Evolutionary conservation across 2,113 vertebrate species (phyloP).

Genomic region (Colius striatus): DNA sequence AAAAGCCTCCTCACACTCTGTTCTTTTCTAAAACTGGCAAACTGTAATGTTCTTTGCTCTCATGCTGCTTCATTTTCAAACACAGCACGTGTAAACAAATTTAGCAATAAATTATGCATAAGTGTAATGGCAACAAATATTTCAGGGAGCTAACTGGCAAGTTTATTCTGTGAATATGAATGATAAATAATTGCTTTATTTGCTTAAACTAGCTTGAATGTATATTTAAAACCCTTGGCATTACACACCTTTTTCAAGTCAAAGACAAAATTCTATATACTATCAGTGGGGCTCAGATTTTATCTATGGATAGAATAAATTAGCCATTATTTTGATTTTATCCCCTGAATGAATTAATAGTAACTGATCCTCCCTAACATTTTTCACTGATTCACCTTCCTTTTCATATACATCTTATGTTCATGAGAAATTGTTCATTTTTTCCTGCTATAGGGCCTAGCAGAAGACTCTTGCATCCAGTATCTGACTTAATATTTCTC

Average conservation of each 20-base stretch:
- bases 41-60: constrained; percentile 35
- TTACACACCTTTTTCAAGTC: neutral
- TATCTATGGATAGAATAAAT: neutral
- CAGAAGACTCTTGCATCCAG: neutral
- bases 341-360: neutral
- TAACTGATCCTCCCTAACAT: neutral
- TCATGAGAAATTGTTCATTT: neutral
- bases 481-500: neutral
- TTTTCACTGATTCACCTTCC: neutral
- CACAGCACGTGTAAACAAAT: constrained; percentile 51
- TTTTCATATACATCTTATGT: neutral
- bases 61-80: constrained; percentile 63
- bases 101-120: constrained; percentile 66
- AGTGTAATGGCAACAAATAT: constrained; percentile 56
- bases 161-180: constrained; percentile 51
- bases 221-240: neutral
- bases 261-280: neutral
- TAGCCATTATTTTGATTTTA: neutral
- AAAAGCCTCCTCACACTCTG: neutral
- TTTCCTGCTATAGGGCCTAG: neutral
- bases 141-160: constrained; percentile 50
- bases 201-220: neutral
- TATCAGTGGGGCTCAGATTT: neutral
- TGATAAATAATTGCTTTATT: constrained; percentile 53
- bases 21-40: constrained; percentile 33